Conservation (phyloP, 2,797 vertebrate genomes). For the Poecilia wingei region DNA sequence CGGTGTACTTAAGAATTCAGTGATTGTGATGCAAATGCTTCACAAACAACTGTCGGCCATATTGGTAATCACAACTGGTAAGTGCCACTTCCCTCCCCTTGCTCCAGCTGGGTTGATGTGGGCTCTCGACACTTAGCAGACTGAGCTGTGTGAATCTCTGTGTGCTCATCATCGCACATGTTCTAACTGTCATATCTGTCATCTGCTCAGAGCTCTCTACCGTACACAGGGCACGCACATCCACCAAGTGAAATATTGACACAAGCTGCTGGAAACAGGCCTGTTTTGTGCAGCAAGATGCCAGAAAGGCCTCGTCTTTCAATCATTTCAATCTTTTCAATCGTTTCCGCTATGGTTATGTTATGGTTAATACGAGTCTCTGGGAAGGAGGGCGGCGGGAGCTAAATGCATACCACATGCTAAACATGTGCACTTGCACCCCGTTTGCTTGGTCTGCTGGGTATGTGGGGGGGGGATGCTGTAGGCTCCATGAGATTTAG, state of each 20-base stretch:
- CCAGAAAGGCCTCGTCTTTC: conserved; percentile 57
- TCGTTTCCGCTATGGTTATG: conserved; percentile 54
- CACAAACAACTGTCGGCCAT: conserved; percentile 69
- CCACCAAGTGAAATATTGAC: conserved; percentile 61
- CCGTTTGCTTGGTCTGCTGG: conserved; percentile 5
- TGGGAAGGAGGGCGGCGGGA: not conserved
- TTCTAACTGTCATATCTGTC: conserved; percentile 69
- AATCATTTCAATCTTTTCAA: conserved; percentile 29
- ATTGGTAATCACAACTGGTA: conserved; percentile 74
- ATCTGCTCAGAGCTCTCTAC: conserved; percentile 57
- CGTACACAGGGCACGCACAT: conserved; percentile 41
- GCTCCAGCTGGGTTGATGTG: conserved; percentile 50
- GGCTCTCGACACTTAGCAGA: conserved; percentile 63
- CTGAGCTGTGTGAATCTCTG: conserved; percentile 63
- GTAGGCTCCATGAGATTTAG: conserved; percentile 18
- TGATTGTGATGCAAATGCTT: conserved; percentile 55
- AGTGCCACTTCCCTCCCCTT: conserved; percentile 14
- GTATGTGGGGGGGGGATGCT: not conserved
- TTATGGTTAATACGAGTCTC: conserved; percentile 55
- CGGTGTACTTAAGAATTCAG: conserved; percentile 54
- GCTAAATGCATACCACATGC: conserved; percentile 59
- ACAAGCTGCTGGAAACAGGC: conserved; percentile 63
- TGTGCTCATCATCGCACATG: conserved; percentile 65
- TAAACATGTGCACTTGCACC: conserved; percentile 39
- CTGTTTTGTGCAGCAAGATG: conserved; percentile 59